Evolutionary conservation across 2,888 invertebrate genomes (phyloP), one percentile per base, ranked within the genome.

Genomic region (Teinopalpus imperialis): DNA sequence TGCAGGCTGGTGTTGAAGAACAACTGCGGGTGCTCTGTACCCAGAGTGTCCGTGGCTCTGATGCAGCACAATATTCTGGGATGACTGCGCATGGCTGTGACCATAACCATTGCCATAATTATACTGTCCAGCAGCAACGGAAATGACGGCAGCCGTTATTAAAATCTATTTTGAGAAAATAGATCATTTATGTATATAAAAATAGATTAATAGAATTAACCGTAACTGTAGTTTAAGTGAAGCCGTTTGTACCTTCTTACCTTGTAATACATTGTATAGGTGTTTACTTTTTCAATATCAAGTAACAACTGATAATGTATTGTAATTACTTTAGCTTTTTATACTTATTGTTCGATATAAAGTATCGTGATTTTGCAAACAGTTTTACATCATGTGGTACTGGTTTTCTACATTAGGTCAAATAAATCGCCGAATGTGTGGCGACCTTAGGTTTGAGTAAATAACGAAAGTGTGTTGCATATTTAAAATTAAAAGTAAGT

Each of bases 41-140:
- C 56, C 56, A 20, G 54, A 49, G 43, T 55, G 53, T 5, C 51
- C 54, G 14, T 64, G 56, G 12, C 43, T 59, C 44, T 69, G 64
- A 41, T 74, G 68, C 40, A 67, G 56, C 10, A 58, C 57, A 40
- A 70, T 64, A 47, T 61, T 69, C 41, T 74, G 74, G 1, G 69
- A 69, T 3, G 70, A 72, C 53, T 63, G 56, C 8, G 66, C 67
- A 30, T 67, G 65, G 4, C 53, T 59, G 43, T 66, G 61, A 18
- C 62, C 63, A 1, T 66, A 61, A n/a, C 59, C 54, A n/a, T 51
- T 44, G 10, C 55, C 54, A 24, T 4, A 2, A 16, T 39, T 12
- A 21, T 39, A 39, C 12, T 39, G 39, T 7, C 39, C 39, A 20
- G 20, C 20, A 18, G 20, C 39, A 18, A 39, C 9, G 8, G 39